phyloP scores from a whole-genome alignment of 2,888 invertebrate species.

The Ormyrus labotus region DNA sequence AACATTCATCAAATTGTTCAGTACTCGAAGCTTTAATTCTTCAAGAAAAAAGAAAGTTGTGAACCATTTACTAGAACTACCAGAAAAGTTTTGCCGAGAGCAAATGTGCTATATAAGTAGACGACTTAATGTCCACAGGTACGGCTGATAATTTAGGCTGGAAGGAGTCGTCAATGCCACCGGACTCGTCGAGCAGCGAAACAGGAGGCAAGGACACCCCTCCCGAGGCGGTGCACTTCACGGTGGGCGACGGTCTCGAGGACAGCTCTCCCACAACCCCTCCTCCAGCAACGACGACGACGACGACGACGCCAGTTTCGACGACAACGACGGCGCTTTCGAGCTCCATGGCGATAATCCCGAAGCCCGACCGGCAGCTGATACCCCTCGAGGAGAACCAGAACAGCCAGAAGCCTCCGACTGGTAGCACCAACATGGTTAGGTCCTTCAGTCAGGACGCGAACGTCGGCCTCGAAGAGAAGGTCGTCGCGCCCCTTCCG shows the following conservation, averaged over 20 bases:
- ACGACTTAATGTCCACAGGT: constrained; percentile 66
- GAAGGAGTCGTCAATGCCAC: constrained; percentile 76
- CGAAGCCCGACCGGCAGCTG: constrained; percentile 11
- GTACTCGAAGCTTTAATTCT: no score
- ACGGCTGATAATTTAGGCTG: constrained; percentile 68
- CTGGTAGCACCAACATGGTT: constrained; percentile 67
- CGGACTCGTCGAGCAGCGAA: constrained; percentile 79
- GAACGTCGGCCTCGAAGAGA: constrained; percentile 68
- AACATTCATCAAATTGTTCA: no score
- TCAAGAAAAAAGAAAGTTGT: no score
- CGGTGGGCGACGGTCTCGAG: constrained; percentile 67
- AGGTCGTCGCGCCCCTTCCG: constrained; percentile 10
- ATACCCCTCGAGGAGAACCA: constrained; percentile 58
- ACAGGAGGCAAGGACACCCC: constrained; percentile 77
- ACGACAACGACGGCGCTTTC: constrained; percentile 64
- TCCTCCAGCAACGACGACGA: no score
- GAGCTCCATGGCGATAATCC: constrained; percentile 32
- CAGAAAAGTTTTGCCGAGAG: constrained; percentile 7
- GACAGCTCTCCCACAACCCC: constrained; percentile 55
- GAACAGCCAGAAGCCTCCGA: constrained; percentile 26
- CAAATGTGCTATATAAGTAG: constrained; percentile 58
- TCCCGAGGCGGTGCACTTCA: constrained; percentile 73
- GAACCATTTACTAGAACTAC: no score
- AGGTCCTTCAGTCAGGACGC: constrained; percentile 78
- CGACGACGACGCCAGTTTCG: constrained; percentile 51